Base-by-base conservation (phyloP, 2,888 invertebrate species). In the Macropis europaea region DNA sequence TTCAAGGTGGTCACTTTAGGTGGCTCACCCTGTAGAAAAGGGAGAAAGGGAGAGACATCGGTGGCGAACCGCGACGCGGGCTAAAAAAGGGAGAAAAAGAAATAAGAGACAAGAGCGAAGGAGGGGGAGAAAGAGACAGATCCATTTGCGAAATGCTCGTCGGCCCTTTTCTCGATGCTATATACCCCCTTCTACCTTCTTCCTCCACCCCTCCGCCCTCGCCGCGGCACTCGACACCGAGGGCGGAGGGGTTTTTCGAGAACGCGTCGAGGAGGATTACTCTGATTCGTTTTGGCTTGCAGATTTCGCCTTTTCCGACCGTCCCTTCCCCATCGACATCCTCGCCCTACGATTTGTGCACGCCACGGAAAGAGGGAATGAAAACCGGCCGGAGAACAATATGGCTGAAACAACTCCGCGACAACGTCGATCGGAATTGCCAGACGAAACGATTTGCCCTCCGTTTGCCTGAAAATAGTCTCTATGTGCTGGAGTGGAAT, bases 211-310 rank as follows among this genome's bases (percentile, higher is more conserved):
- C n/a, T 3, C 3, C 24, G 6, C n/a, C 24, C 48, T 17, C 36
- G 19, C 22, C 19, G 70, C n/a, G n/a, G n/a, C n/a, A 53, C 32
- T 40, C 54, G 43, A 59, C 59, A 24, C 45, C 56, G 26, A 30
- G 34, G 45, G 34, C 5, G 17, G 66, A 79, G 82, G 81, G 80
- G 79, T 83, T 87, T 86, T 86, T 83, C 84, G 84, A 85, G 85
- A 83, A 86, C 83, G 82, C 82, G 81, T 80, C 70, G 78, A 84
- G 83, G 82, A 82, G 86, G 88, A 89, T 89, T 88, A 88, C 88
- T 87, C 81, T 85, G 88, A 89, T 89, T 88, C 89, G 88, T 88
- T 89, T 88, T 87, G 88, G 88, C 86, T 88, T 88, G 88, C 88
- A 88, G 87, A 88, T 89, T 87, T 86, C 79, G 77, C 84, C 77